These are phyloP conservation scores for Balanococcus diminutus DNA, from an alignment of 2,888 invertebrate species.

Conservation along the genomic window DNA sequence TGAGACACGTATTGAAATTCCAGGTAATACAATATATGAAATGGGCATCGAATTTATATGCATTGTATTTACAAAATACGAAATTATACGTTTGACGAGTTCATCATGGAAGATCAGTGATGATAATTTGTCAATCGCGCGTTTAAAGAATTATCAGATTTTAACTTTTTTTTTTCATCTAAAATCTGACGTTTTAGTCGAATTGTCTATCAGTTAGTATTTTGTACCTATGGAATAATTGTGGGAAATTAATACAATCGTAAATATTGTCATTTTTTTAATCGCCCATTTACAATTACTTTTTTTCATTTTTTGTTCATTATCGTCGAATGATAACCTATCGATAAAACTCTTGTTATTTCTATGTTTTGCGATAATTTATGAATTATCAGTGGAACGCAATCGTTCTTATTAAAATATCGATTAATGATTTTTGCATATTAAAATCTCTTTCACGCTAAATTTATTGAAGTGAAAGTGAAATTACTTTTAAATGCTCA, in stretches of 20 bases:
- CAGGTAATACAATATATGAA: constrained; percentile 47
- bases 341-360: not conserved
- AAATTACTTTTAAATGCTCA: not conserved
- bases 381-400: not conserved
- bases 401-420: not conserved
- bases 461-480: not conserved
- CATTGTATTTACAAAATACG: not conserved
- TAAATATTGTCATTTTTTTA: not conserved
- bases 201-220: no score
- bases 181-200: no score
- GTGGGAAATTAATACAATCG: no score
- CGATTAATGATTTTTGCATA: not conserved
- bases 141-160: not conserved
- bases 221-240: no score
- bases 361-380: not conserved
- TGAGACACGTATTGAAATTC: not conserved
- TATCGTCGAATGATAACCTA: not conserved
- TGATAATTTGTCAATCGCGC: not conserved
- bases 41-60: not conserved
- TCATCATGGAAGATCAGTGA: not conserved
- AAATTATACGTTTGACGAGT: not conserved
- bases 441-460: not conserved
- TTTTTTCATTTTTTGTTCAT: not conserved
- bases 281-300: not conserved
- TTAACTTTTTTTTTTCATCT: not conserved